These are phyloP conservation scores for Euleptes europaea DNA, from an alignment of 2,113 vertebrate genomes.

Conservation along the genomic window DNA sequence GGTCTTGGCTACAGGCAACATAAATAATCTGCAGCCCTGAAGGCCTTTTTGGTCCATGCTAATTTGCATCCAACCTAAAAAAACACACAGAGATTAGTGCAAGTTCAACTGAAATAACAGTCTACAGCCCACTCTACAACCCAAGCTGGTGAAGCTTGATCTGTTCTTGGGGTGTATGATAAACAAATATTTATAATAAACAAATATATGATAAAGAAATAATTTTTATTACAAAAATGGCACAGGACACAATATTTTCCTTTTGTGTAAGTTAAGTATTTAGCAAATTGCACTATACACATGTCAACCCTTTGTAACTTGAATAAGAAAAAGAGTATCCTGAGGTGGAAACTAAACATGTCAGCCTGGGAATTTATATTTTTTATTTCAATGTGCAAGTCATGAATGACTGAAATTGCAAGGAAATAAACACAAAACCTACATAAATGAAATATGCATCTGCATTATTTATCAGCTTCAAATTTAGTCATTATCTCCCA, in stretches of 20 bases:
- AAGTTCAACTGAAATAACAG: conserved; percentile 12
- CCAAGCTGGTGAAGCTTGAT: too few relatives aligned
- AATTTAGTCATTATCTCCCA: conserved; percentile 42
- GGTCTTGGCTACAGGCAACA: conserved; percentile 1
- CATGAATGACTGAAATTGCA: conserved; percentile 32
- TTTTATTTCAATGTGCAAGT: conserved; percentile 21
- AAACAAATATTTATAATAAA: too few relatives aligned
- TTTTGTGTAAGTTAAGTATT: too few relatives aligned
- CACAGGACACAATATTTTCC: too few relatives aligned
- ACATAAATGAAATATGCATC: conserved; percentile 43
- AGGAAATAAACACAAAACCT: conserved; percentile 40
- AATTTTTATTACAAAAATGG: too few relatives aligned
- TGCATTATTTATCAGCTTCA: conserved; percentile 48
- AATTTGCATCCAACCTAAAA: conserved; percentile 27
- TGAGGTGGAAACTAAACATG: conserved; percentile 34
- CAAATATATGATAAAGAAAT: too few relatives aligned
- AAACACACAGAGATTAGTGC: neutral
- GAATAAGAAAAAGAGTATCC: conserved; percentile 33
- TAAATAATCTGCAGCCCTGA: conserved; percentile 39
- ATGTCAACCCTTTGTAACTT: neutral
- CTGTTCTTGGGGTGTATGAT: too few relatives aligned
- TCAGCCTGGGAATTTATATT: conserved; percentile 26
- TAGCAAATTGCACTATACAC: neutral
- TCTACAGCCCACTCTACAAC: neutral
- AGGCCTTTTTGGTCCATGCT: conserved; percentile 44